Conservation (phyloP, 2,888 invertebrate species). For the Nipponacmea schrenckii region DNA sequence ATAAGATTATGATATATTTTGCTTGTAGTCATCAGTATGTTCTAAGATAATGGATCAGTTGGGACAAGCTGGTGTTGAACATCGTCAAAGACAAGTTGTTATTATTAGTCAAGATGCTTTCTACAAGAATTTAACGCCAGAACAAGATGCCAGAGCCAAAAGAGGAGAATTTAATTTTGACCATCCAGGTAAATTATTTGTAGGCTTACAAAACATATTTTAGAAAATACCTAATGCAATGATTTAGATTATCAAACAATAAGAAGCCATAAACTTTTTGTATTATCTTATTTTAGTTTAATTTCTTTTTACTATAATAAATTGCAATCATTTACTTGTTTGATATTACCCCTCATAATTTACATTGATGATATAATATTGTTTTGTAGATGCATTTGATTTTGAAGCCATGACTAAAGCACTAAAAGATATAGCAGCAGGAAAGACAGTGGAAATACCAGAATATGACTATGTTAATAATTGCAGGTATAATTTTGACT, state of each 20-base stretch:
- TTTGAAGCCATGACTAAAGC: constrained; percentile 85
- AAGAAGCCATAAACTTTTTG: too few species aligned
- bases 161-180: constrained; percentile 95
- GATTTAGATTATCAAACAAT: too few species aligned
- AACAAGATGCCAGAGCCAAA: constrained; percentile 84
- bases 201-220: too few species aligned
- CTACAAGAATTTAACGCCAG: constrained; percentile 85
- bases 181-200: constrained; percentile 79
- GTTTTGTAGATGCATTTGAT: constrained; percentile 85
- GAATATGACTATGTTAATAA: constrained; percentile 93
- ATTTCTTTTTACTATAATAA: background rate
- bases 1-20: background rate
- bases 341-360: too few species aligned
- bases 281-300: background rate
- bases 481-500: constrained; percentile 77
- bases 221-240: too few species aligned
- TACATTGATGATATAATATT: background rate
- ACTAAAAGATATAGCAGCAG: constrained; percentile 83
- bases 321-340: background rate
- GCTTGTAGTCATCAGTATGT: constrained; percentile 92
- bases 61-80: constrained; percentile 76
- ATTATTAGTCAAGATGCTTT: constrained; percentile 97
- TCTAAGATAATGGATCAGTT: constrained; percentile 96
- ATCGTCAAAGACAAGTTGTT: constrained; percentile 88
- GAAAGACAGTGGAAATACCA: constrained; percentile 89